Percentiles rank a stretch among this genome's conserved stretches.
These are phyloP conservation scores for Gasteruption jaculator DNA, from an alignment of 2,888 invertebrate species.

Conservation along the genomic window DNA sequence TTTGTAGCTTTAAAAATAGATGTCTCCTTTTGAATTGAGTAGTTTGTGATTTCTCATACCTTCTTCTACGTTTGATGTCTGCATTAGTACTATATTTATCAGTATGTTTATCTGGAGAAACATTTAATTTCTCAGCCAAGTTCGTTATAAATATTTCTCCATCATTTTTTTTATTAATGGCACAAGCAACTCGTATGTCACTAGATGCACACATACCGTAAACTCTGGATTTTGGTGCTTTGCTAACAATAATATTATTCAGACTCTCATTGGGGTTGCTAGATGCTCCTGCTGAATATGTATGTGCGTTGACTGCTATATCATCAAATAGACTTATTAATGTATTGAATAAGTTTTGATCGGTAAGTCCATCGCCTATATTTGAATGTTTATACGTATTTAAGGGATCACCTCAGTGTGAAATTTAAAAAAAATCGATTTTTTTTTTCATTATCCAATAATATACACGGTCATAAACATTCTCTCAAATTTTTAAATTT, in stretches of 20 bases:
- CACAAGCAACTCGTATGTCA: conserved; percentile 7
- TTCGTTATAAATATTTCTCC: conserved; percentile 10
- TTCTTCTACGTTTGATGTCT: background rate
- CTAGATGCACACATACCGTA: conserved; percentile 14
- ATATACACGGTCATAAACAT: too few relatives aligned
- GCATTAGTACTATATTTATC: background rate
- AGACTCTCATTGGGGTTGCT: conserved; percentile 18
- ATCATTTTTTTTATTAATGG: conserved; percentile 4
- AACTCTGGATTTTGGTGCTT: conserved; percentile 13
- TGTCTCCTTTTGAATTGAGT: background rate
- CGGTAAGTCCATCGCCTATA: conserved; percentile 5
- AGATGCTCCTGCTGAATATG: conserved; percentile 9
- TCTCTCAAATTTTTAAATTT: too few relatives aligned
- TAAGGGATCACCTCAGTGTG: too few relatives aligned
- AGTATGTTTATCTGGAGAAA: conserved; percentile 13
- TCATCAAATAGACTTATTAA: conserved; percentile 5
- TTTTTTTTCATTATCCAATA: too few relatives aligned
- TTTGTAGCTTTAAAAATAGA: conserved; percentile 2
- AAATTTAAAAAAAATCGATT: too few relatives aligned
- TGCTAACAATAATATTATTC: conserved; percentile 11
- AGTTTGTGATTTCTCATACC: background rate
- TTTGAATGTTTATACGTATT: background rate
- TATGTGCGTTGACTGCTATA: conserved; percentile 1
- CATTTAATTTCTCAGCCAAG: background rate
- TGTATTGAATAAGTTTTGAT: conserved; percentile 2